Percentiles rank a stretch among this genome's conserved stretches.
phyloP scores from a whole-genome alignment of 2,888 invertebrate genomes.

The Oxystoma pomonae region DNA sequence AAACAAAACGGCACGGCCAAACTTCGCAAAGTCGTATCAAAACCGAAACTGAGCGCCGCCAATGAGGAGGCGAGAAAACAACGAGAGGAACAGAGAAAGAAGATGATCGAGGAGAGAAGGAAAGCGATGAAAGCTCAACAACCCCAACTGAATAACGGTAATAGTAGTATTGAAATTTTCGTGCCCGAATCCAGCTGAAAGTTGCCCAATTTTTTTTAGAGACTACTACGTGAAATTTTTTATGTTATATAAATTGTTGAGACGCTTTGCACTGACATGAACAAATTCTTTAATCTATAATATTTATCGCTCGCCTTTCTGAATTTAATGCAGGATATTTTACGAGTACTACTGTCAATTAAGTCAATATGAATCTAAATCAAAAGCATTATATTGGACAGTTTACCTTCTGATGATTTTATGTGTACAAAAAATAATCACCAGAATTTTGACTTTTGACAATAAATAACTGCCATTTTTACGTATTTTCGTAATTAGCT shows the following conservation, averaged over 20 bases:
- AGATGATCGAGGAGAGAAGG: constrained; percentile 73
- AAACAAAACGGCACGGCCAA: constrained; percentile 27
- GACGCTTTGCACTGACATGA: background rate
- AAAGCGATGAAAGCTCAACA: constrained; percentile 51
- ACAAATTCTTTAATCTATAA: background rate
- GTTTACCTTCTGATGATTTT: no score
- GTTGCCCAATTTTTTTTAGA: constrained; percentile 12
- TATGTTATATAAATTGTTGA: background rate
- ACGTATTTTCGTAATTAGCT: no score
- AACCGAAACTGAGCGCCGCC: constrained; percentile 43
- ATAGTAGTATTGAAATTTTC: constrained; percentile 47
- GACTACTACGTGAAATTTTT: background rate
- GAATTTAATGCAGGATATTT: no score
- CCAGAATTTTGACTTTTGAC: no score
- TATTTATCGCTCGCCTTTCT: no score
- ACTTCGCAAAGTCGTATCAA: constrained; percentile 25
- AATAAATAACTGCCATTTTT: no score
- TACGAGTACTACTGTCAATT: no score
- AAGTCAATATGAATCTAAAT: no score
- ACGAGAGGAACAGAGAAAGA: constrained; percentile 70
- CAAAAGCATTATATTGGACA: no score
- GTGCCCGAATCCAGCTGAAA: constrained; percentile 47
- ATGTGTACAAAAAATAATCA: no score
- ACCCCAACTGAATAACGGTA: constrained; percentile 28
- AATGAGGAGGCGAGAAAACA: constrained; percentile 51